Evolutionary conservation across 2,797 vertebrate genomes (phyloP).

Genomic region (Nasua narica): DNA sequence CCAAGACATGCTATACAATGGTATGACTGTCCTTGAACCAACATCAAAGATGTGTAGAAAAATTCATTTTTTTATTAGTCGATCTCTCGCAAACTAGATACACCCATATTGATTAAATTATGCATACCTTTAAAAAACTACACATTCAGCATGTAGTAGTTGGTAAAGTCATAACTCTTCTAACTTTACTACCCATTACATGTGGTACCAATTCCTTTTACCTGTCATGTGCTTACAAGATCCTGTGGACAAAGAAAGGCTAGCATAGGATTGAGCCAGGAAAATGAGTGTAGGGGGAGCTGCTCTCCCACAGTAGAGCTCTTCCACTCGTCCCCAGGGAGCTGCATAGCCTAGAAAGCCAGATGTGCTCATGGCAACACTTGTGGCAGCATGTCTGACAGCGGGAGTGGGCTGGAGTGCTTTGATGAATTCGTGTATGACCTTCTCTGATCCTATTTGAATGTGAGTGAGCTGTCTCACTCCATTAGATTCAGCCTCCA

Average conservation of each 20-base stretch:
- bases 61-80: not conserved
- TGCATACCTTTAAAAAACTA: constrained; percentile 16
- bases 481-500: not conserved
- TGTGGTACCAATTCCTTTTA: not conserved
- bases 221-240: not conserved
- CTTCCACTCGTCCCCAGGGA: not conserved
- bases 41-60: not conserved
- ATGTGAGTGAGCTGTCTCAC: not conserved
- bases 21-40: not conserved
- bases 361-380: not conserved
- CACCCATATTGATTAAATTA: not conserved
- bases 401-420: not conserved
- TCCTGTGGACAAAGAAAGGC: not conserved
- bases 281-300: not conserved
- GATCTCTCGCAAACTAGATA: constrained; percentile 32
- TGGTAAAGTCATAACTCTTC: not conserved
- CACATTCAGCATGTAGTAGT: not conserved
- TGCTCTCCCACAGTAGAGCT: not conserved
- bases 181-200: not conserved
- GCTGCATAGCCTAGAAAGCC: not conserved
- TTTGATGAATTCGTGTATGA: not conserved
- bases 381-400: not conserved
- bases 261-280: not conserved
- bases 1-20: not conserved
- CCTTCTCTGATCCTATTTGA: not conserved